phyloP scores from a whole-genome alignment of 2,113 vertebrate species.

The Sisor rabdophorus region DNA sequence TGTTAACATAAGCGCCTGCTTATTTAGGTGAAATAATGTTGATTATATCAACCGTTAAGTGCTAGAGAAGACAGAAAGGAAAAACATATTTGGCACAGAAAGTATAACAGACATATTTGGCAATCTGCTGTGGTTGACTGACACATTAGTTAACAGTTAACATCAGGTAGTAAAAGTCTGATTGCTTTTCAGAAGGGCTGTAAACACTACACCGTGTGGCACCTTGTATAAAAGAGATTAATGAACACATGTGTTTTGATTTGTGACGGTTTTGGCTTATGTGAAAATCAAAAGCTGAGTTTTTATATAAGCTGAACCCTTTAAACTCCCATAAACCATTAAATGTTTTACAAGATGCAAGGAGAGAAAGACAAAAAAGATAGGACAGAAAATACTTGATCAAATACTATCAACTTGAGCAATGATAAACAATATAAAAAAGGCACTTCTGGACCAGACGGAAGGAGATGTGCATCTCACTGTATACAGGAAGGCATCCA shows the following conservation, averaged over 20 bases:
- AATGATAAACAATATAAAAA: conserved; percentile 29
- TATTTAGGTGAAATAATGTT: neutral
- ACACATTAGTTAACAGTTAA: neutral
- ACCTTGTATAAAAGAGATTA: neutral
- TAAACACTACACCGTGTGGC: conserved; percentile 17
- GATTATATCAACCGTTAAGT: neutral
- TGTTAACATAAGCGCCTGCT: neutral
- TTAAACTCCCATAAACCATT: neutral
- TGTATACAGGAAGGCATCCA: neutral
- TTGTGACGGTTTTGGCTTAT: neutral
- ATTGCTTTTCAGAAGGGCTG: conserved; percentile 5
- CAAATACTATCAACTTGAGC: conserved; percentile 22
- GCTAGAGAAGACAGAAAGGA: neutral
- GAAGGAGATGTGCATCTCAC: conserved; percentile 28
- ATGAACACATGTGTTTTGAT: neutral
- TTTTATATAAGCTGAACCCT: neutral
- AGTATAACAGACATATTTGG: conserved; percentile 1
- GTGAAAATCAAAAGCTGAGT: neutral
- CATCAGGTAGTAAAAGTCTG: too few species aligned
- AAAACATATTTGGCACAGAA: conserved; percentile 16
- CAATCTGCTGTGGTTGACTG: neutral
- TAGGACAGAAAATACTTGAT: conserved; percentile 17
- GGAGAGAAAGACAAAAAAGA: neutral
- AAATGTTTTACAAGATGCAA: neutral
- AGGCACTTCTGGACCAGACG: conserved; percentile 60